phyloP scores from a whole-genome alignment of 2,113 vertebrate species.

The Opisthocomus hoazin region DNA sequence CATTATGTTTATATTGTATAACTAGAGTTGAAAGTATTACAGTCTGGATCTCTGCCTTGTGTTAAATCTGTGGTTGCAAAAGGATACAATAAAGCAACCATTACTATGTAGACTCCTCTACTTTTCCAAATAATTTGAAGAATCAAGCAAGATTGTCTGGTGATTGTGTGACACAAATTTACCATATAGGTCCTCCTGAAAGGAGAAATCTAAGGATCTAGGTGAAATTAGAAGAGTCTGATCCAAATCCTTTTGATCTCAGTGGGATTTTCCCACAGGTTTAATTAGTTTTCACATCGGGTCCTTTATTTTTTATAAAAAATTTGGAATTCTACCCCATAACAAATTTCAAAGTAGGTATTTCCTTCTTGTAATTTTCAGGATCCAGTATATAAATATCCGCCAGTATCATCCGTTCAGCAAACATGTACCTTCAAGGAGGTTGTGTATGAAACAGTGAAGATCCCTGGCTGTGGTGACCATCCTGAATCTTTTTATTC shows the following conservation, averaged over 20 bases:
- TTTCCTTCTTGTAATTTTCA: slow-evolving; percentile 46
- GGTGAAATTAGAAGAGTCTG: neutral
- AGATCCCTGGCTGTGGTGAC: slow-evolving; percentile 79
- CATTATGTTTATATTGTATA: neutral
- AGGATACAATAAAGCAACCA: neutral
- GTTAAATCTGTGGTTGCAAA: neutral
- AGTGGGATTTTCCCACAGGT: neutral
- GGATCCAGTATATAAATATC: slow-evolving; percentile 75
- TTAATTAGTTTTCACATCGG: neutral
- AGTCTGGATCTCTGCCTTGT: neutral
- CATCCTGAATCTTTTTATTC: slow-evolving; percentile 71
- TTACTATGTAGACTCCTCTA: neutral
- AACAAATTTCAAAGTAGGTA: neutral
- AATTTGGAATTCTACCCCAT: neutral
- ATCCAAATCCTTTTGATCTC: neutral
- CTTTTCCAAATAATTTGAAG: neutral
- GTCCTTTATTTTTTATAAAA: neutral
- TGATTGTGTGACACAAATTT: neutral
- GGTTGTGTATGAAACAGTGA: slow-evolving; percentile 79
- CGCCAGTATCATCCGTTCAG: slow-evolving; percentile 60
- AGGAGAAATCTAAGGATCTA: neutral
- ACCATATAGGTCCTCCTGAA: neutral
- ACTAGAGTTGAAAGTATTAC: neutral
- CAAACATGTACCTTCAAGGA: slow-evolving; percentile 82
- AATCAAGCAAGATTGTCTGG: neutral